phyloP scores from a whole-genome alignment of 2,113 vertebrate species.

The Actenoides hombroni region DNA sequence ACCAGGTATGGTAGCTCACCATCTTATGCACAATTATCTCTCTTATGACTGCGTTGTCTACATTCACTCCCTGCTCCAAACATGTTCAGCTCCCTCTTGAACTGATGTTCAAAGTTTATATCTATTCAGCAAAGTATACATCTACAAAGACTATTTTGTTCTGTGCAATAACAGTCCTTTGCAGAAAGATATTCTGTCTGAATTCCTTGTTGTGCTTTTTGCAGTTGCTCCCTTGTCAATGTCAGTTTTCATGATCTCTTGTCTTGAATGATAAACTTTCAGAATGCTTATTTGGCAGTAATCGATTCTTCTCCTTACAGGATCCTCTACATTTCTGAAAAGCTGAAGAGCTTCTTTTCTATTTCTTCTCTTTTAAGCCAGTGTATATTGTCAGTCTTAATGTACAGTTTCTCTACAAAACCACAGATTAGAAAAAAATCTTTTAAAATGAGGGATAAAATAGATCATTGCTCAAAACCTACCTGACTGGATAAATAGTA shows the following conservation, averaged over 20 bases:
- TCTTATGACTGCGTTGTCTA: neutral
- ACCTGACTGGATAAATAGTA: neutral
- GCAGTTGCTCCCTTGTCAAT: neutral
- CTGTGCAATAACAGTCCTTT: neutral
- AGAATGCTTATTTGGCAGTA: neutral
- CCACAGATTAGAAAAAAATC: neutral
- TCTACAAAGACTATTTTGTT: constrained; percentile 7
- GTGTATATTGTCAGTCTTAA: neutral
- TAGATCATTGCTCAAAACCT: neutral
- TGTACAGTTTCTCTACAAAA: neutral
- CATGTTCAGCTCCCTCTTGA: constrained; percentile 15
- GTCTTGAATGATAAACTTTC: neutral
- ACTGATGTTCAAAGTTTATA: neutral
- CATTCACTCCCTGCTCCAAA: constrained; percentile 6
- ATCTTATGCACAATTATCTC: constrained; percentile 41
- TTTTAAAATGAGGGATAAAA: neutral
- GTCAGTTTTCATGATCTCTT: neutral
- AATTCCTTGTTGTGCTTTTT: neutral
- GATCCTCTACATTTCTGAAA: neutral
- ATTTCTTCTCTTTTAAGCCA: neutral
- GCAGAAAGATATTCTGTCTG: neutral
- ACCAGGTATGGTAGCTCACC: constrained; percentile 35
- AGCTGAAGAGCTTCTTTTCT: neutral
- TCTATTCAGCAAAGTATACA: neutral
- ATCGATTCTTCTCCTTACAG: neutral